These are phyloP conservation scores for Artemisiospiza belli DNA, from an alignment of 2,113 vertebrate species.

Conservation along the genomic window DNA sequence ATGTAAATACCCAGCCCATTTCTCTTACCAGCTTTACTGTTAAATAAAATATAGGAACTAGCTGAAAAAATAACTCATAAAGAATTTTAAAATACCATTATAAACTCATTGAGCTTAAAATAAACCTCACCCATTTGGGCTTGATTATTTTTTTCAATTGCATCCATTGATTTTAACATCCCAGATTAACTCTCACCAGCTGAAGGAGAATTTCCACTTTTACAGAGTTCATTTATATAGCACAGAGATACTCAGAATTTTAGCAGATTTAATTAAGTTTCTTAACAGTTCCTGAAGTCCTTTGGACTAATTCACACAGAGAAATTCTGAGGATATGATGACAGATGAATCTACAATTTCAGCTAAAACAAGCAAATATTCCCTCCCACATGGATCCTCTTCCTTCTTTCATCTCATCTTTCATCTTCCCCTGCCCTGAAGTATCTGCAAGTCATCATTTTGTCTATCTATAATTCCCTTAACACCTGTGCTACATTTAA, in stretches of 20 bases:
- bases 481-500: neutral
- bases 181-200: neutral
- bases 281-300: neutral
- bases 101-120: neutral
- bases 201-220: neutral
- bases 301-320: neutral
- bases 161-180: neutral
- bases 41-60: neutral
- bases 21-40: neutral
- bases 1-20: neutral
- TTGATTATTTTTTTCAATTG: neutral
- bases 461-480: neutral
- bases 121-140: neutral
- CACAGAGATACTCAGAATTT: neutral
- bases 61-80: neutral
- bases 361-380: constrained; percentile 40
- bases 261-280: neutral
- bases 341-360: neutral
- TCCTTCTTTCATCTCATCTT: neutral
- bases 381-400: neutral
- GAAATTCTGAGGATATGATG: neutral
- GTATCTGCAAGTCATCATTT: constrained; percentile 4
- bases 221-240: neutral
- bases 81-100: neutral
- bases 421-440: neutral